Base-by-base conservation (phyloP, 2,113 vertebrate genomes). In the Bubalus kerabau region DNA sequence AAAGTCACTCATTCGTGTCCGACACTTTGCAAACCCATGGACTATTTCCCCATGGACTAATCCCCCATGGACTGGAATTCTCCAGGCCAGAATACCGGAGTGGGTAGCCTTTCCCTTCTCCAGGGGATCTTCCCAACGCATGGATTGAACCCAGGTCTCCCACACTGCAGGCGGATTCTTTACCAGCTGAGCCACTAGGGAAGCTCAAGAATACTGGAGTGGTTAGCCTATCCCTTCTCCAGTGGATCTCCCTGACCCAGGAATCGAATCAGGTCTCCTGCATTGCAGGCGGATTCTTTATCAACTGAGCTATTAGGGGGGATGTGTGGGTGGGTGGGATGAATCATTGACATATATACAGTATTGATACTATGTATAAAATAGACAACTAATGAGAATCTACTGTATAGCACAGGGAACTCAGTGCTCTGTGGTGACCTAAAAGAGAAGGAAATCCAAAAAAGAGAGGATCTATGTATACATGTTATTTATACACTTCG, bases 211-310 rank as follows among this genome's bases (percentile, higher is more conserved):
- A 71, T 71, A 71, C 9, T 71, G 64, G n/a, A 71, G 67, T 23
- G 19, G n/a, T 21, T 12, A 23, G 21, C 67, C 32, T 64, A 64
- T 64, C 62, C 19, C 19, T 40, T 71, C 67, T 71, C 19, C 10
- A 40, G n/a, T 0, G 1, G 67, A 71, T 71, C n/a, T 12, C 36
- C n/a, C 67, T 0, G 0, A 40, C 67, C n/a, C 19, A 21, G 67
- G n/a, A 71, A 40, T 71, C 5, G 0, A 71, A 40, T 23, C 10
- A n/a, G n/a, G 19, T 71, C 36, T 71, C 67, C 19, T 71, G n/a
- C 19, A 71, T 12, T 12, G 67, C 67, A 71, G 67, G n/a, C 2
- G 5, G n/a, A 71, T 71, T 71, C 64, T 11, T 71, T 23, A 71
- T 71, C n/a, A 71, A 12, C n/a, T 71, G n/a, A 71, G 67, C 67